Base-by-base conservation (phyloP, 2,888 invertebrate genomes). In the Xylota sylvarum region DNA sequence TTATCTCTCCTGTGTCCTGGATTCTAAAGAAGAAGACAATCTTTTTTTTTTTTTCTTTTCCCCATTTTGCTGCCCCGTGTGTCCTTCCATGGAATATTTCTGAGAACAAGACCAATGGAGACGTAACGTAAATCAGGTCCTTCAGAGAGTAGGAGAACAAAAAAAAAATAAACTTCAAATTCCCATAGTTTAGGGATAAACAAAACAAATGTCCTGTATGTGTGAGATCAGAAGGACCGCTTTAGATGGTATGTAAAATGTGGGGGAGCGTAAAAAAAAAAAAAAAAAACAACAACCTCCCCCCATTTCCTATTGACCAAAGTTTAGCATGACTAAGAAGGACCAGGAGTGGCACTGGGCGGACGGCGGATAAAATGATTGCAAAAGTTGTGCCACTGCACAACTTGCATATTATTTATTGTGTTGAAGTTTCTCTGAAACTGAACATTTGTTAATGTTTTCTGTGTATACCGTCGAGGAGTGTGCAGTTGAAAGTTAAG, bases 71-170 rank as follows among this genome's bases (percentile, higher is more conserved):
- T 37, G 40, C n/a, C 32, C 14, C 14, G 30, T 27, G n/a, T 23
- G 32, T 76, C 55, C 55, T 79, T 12, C 37, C 27, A 17, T 35
- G 60, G 40, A 56, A 62, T 69, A 40, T 40, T 40, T 69, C 46
- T 62, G 35, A 50, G 40, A 50, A 52, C 23, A 58, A 27, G 19
- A 58, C 46, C 27, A 69, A 56, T 58, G 19, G 35, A 43, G 40
- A 55, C 46, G 17, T 37, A 81, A 72, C 82, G 65, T 77, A 82
- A 82, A 82, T 82, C 82, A 70, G 65, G 82, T 77, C 77, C 70
- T 82, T 76, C 65, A 65, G 35, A 62, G 48, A 56, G 40, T 3
- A 23, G 35, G 35, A 9, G 10, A 55, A 52, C 14, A 52, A 17
- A 58, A 65, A 60, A 35, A 52, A 48, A 23, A 10, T 4, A 50